Evolutionary conservation across 2,113 vertebrate genomes (phyloP).

Genomic region (Aldabrachelys gigantea): DNA sequence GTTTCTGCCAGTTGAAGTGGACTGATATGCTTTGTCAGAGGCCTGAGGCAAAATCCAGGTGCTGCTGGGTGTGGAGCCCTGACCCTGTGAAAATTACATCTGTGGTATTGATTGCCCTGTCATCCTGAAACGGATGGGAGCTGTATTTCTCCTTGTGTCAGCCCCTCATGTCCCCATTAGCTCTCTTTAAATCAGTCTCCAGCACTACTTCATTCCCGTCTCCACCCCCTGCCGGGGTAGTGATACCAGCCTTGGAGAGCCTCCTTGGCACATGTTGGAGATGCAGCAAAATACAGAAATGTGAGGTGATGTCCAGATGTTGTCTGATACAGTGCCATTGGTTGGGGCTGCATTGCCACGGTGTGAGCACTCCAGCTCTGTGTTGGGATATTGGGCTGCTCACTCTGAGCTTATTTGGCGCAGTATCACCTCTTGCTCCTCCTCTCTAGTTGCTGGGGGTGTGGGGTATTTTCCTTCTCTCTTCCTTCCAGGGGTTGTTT

Average conservation of each 20-base stretch:
- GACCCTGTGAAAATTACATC: too few relatives aligned
- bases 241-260: not conserved
- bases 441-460: rapidly evolving
- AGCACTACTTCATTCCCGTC: not conserved
- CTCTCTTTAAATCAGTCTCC: not conserved
- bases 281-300: not conserved
- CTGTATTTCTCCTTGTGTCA: not conserved
- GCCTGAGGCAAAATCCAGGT: not conserved
- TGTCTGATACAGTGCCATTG: not conserved
- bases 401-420: too few relatives aligned
- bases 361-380: too few relatives aligned
- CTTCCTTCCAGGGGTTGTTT: rapidly evolving
- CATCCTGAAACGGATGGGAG: not conserved
- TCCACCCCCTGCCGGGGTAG: not conserved
- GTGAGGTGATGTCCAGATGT: not conserved
- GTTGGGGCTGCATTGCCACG: too few relatives aligned
- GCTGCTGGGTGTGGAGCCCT: not conserved
- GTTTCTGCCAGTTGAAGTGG: not conserved
- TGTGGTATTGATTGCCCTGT: not conserved
- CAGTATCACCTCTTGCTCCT: rapidly evolving
- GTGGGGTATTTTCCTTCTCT: rapidly evolving
- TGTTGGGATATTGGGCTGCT: too few relatives aligned
- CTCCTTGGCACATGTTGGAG: not conserved
- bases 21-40: not conserved
- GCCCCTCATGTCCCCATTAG: too few relatives aligned